These are phyloP conservation scores for Pachliopta kotzebuea DNA, from an alignment of 2,888 invertebrate species.

Conservation along the genomic window DNA sequence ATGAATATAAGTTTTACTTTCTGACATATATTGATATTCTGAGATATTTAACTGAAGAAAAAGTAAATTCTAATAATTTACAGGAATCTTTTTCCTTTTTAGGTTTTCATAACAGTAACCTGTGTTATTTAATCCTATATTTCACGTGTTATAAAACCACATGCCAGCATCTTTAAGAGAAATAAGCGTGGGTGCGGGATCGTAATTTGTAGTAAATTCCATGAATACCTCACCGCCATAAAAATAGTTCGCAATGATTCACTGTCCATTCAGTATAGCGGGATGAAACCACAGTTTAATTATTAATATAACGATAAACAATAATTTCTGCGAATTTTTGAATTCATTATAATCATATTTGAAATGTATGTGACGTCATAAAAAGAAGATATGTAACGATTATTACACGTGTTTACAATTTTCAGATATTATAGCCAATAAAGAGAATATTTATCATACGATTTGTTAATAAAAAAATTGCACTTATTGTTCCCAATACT, in stretches of 20 bases:
- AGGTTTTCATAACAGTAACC: not conserved
- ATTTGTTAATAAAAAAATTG: too few species aligned
- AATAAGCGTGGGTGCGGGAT: slow-evolving; percentile 49
- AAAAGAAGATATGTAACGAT: not conserved
- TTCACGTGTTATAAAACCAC: not conserved
- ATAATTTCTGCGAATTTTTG: slow-evolving; percentile 46
- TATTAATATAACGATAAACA: slow-evolving; percentile 49
- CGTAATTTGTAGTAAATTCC: slow-evolving; percentile 66
- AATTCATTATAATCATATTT: slow-evolving; percentile 23
- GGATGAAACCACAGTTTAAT: slow-evolving; percentile 56
- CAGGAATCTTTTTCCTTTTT: too few species aligned
- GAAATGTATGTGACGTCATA: not conserved
- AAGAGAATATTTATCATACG: not conserved
- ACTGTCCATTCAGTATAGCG: slow-evolving; percentile 58
- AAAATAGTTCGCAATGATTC: slow-evolving; percentile 68
- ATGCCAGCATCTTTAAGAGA: slow-evolving; percentile 35
- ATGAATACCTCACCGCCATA: slow-evolving; percentile 54
- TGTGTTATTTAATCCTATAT: not conserved
- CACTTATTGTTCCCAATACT: too few species aligned
- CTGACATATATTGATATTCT: too few species aligned
- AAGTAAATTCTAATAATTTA: too few species aligned
- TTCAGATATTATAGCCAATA: not conserved
- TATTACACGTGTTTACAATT: not conserved
- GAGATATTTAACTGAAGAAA: too few species aligned
- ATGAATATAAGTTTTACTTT: too few species aligned